These are phyloP conservation scores for Coleophora flavipennella DNA, from an alignment of 2,888 invertebrate genomes.

Conservation along the genomic window DNA sequence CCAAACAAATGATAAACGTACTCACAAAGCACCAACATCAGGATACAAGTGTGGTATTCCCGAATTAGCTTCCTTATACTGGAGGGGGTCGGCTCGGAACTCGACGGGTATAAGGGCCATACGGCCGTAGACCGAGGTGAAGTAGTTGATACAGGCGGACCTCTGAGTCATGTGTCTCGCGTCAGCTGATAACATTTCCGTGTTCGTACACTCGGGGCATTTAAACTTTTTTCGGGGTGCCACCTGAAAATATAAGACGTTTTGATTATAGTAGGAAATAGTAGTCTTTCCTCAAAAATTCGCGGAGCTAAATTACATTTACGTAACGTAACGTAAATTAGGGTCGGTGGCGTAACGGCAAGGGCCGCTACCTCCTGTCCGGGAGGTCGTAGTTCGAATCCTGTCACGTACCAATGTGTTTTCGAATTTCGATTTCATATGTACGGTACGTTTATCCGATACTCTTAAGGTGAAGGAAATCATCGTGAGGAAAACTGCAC, in stretches of 20 bases:
- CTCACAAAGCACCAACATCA: constrained; percentile 87
- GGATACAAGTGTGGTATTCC: constrained; percentile 91
- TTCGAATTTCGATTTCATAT: too few species aligned
- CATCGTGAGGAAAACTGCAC: too few species aligned
- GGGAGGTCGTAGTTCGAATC: too few species aligned
- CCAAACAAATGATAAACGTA: neutral
- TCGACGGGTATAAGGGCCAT: constrained; percentile 93
- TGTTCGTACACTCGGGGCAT: constrained; percentile 94
- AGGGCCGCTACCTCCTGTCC: too few species aligned
- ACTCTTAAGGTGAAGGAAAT: too few species aligned
- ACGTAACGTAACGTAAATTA: too few species aligned
- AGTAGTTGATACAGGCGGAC: constrained; percentile 89
- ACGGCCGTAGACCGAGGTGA: constrained; percentile 84
- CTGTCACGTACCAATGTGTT: too few species aligned
- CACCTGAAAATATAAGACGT: constrained; percentile 76
- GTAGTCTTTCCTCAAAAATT: too few species aligned
- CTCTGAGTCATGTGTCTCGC: constrained; percentile 93
- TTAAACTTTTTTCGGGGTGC: constrained; percentile 97
- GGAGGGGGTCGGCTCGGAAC: constrained; percentile 95
- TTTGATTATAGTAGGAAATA: too few species aligned
- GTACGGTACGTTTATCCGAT: too few species aligned
- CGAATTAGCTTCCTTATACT: constrained; percentile 89
- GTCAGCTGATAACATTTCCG: constrained; percentile 94
- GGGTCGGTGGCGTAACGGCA: too few species aligned
- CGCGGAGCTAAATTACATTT: too few species aligned